These are phyloP conservation scores for Ceratoteleas bidentatus DNA, from an alignment of 1,140 invertebrate species.

Conservation along the genomic window DNA sequence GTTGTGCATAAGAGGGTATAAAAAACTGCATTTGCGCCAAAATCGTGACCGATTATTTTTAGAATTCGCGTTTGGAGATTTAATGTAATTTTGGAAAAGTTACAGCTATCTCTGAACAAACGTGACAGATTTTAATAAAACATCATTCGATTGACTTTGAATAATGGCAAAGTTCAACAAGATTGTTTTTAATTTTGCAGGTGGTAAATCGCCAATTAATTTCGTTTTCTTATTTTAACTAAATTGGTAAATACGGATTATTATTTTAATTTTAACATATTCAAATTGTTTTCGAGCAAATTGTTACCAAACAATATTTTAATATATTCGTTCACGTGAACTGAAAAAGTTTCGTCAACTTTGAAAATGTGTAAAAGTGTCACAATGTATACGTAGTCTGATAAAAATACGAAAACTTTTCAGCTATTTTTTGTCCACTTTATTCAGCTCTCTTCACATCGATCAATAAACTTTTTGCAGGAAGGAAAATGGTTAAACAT, in stretches of 20 bases:
- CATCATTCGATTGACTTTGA: background rate
- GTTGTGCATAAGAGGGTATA: background rate
- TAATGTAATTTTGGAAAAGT: background rate
- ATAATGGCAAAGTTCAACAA: background rate
- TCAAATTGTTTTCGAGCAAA: conserved; percentile 2
- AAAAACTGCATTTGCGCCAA: background rate
- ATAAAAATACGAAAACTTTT: conserved; percentile 43
- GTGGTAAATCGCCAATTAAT: too few relatives aligned
- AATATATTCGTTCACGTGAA: conserved; percentile 7
- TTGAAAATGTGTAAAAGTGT: conserved; percentile 29
- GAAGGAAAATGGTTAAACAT: conserved; percentile 5
- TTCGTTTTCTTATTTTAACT: too few relatives aligned
- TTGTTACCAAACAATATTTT: conserved; percentile 12
- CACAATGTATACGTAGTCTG: conserved; percentile 18
- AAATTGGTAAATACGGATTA: background rate
- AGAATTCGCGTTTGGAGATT: background rate
- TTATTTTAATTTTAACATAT: background rate
- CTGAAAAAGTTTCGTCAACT: conserved; percentile 18
- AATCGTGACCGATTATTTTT: background rate
- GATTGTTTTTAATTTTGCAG: too few relatives aligned
- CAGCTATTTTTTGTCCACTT: conserved; percentile 27
- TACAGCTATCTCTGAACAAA: background rate
- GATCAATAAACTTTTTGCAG: conserved; percentile 27
- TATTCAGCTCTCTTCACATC: conserved; percentile 18
- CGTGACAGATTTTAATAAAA: background rate